Percentiles rank a stretch among this genome's conserved stretches.
phyloP scores from a whole-genome alignment of 1,140 invertebrate species.

The Meloidogyne exigua region DNA sequence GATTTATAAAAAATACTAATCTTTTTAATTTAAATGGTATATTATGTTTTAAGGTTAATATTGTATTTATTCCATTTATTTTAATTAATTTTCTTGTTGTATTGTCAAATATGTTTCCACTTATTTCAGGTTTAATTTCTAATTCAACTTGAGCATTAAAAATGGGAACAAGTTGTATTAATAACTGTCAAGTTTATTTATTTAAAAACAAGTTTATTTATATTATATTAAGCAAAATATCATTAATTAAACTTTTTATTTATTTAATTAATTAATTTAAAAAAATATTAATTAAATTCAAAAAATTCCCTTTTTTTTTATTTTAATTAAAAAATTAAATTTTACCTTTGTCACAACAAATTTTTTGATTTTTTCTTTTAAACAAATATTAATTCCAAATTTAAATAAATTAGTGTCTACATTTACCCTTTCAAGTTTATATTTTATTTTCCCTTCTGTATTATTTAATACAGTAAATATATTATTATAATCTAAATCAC shows the following conservation, averaged over 20 bases:
- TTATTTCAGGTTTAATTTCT: not conserved
- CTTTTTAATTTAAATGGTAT: not conserved
- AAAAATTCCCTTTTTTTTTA: not conserved
- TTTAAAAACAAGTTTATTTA: too few relatives aligned
- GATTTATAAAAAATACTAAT: not conserved
- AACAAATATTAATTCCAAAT: not conserved
- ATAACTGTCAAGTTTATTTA: not conserved
- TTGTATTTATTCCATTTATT: slow-evolving; percentile 1
- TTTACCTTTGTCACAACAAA: not conserved
- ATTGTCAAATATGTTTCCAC: not conserved
- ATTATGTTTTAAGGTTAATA: not conserved
- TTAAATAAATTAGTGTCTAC: not conserved
- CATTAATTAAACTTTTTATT: too few relatives aligned
- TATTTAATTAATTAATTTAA: too few relatives aligned
- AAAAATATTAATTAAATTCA: too few relatives aligned
- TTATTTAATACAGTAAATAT: not conserved
- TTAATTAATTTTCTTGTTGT: not conserved
- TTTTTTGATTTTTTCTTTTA: too few relatives aligned
- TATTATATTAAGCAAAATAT: too few relatives aligned
- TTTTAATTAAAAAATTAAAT: not conserved
- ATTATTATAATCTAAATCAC: not conserved
- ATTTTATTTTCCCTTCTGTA: not conserved
- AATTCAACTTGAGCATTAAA: not conserved
- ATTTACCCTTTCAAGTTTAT: not conserved
- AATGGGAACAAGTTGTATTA: not conserved